Conservation (phyloP, 2,113 vertebrate genomes). For the Brachionichthys hirsutus region DNA sequence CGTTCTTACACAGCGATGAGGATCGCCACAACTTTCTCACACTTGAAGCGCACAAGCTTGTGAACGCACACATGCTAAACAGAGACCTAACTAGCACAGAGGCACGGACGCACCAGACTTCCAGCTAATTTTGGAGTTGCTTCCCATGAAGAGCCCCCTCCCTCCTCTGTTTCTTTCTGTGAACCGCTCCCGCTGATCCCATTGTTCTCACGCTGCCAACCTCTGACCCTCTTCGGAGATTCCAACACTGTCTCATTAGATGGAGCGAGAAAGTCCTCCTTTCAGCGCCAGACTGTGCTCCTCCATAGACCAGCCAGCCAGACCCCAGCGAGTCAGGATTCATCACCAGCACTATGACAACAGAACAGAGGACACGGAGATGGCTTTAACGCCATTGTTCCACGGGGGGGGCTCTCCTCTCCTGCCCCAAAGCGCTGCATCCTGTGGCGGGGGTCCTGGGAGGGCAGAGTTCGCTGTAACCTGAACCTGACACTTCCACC, state of each 20-base stretch:
- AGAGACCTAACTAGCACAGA: conserved; percentile 61
- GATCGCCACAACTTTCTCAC: conserved; percentile 37
- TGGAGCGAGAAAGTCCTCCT: conserved; percentile 17
- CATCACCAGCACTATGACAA: conserved; percentile 61
- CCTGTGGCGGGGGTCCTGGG: conserved; percentile 48
- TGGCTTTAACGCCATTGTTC: conserved; percentile 63
- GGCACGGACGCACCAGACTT: conserved; percentile 56
- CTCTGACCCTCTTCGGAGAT: conserved; percentile 65
- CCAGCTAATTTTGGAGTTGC: conserved; percentile 58
- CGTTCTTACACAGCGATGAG: neutral
- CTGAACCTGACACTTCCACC: conserved; percentile 55
- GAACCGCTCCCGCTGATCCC: conserved; percentile 29
- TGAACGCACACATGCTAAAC: conserved; percentile 40
- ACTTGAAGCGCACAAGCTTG: conserved; percentile 46
- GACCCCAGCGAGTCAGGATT: conserved; percentile 46
- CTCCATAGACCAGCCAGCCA: conserved; percentile 22
- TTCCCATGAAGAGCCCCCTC: conserved; percentile 60
- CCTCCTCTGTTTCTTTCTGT: conserved; percentile 47
- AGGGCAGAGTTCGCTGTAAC: conserved; percentile 24
- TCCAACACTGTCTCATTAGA: conserved; percentile 28
- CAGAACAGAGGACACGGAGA: conserved; percentile 45
- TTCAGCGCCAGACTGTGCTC: conserved; percentile 7
- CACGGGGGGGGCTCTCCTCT: neutral
- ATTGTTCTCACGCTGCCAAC: conserved; percentile 65
- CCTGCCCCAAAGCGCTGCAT: conserved; percentile 22